phyloP scores from a whole-genome alignment of 2,797 vertebrate species.

The Hippopotamyrus pictus region DNA sequence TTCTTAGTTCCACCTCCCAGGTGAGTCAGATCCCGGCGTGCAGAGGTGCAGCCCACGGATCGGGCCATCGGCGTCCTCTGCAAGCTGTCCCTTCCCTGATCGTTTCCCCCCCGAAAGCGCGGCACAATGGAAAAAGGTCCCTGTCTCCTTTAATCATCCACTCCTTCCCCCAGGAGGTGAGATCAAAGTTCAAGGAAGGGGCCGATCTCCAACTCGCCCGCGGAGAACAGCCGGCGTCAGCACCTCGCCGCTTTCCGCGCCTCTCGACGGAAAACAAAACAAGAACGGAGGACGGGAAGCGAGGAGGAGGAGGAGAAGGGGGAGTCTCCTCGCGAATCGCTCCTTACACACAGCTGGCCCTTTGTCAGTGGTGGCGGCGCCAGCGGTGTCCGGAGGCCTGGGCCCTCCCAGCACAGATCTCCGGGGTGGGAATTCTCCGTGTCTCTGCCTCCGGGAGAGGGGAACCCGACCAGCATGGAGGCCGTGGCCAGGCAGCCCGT shows the following conservation, averaged over 20 bases:
- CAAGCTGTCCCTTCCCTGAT: background rate
- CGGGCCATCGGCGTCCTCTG: background rate
- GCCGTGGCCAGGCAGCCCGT: background rate
- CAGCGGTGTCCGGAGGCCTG: background rate
- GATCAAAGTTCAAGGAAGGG: slow-evolving; percentile 53
- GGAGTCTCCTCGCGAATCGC: background rate
- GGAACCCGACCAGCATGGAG: background rate
- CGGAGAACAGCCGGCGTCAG: background rate
- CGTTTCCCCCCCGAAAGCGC: background rate
- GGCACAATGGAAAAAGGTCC: slow-evolving; percentile 23
- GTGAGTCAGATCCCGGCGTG: background rate
- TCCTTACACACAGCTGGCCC: slow-evolving; percentile 27
- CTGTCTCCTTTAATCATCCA: slow-evolving; percentile 26
- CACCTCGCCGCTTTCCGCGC: background rate
- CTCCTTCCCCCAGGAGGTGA: slow-evolving; percentile 21
- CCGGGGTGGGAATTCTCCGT: too few relatives aligned
- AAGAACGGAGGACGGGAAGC: background rate
- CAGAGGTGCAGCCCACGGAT: slow-evolving; percentile 1
- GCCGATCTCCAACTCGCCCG: background rate
- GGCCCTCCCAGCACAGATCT: background rate
- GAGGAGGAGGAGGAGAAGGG: background rate
- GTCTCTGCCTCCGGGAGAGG: background rate
- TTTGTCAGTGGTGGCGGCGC: slow-evolving; percentile 23
- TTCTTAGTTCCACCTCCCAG: background rate
- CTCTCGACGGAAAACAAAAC: background rate